Base-by-base conservation (phyloP, 2,888 invertebrate species). In the Metalampra italica region DNA sequence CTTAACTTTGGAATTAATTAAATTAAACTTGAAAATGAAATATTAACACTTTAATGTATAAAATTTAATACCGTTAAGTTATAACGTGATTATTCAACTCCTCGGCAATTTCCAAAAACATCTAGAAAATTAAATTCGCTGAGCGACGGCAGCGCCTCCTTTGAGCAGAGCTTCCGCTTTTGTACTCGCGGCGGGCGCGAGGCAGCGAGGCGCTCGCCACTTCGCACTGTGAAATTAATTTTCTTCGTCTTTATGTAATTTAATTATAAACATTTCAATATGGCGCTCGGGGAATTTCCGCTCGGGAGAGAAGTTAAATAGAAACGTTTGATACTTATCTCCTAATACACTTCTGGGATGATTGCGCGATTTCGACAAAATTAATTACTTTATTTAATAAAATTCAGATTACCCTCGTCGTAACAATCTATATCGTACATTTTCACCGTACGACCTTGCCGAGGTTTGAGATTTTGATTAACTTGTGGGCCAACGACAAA, bases 211-310 rank as follows among this genome's bases (percentile, higher is more conserved):
- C 47, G 40, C 45, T 78, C 78, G 83, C 86, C 87, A 88, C 87
- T 88, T 84, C 79, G 82, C 79, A 76, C 81, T 80, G 82, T 81
- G 88, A 89, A 89, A 89, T 89, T 89, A 89, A 89, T 89, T 89
- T 89, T 88, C 86, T 89, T 88, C 89, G 88, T 88, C 89, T 88
- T 89, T 89, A 89, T 89, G 87, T 89, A 89, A 89, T 89, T 89
- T 87, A 89, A 89, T 89, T 89, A 89, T 89, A 89, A 89, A 88
- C 89, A 89, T 89, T 89, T 89, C 89, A 88, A 88, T 89, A 89
- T 88, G 83, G 87, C 87, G 88, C 84, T 76, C 78, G 68, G 85
- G 83, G 86, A 87, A 85, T 86, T 89, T 85, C 84, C 82, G 81
- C 83, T 69, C 73, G 70, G 68, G 72, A 80, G 83, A 78, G 83